Base-by-base conservation (phyloP, 2,888 invertebrate species). In the Dione vanillae region DNA sequence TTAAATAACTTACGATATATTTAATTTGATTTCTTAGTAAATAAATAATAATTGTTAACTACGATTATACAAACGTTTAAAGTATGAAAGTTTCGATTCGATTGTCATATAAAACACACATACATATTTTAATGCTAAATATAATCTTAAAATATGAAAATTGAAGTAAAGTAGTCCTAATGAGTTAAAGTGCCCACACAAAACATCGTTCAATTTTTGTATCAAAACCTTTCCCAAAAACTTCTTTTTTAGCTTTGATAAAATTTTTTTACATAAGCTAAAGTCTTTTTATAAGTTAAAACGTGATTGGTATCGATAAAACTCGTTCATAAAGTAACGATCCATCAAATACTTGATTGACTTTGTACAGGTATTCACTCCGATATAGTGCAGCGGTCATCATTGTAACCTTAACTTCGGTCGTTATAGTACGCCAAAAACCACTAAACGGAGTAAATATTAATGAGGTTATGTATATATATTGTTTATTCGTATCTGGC, bases 151-250 rank as follows among this genome's bases (percentile, higher is more conserved):
- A 16, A 47, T 9, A 47, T 47, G 7, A 16, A 16, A 47, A 47
- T 47, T 9, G 8, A 47, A 16, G 47, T 47, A 47, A 47, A 47
- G 16, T 47, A 16, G 16, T 54, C 16, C 11, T n/a, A 10, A 37
- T 54, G 54, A 35, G 35, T 54, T n/a, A 37, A 35, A 54, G 35
- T 37, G 54, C 35, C 10, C 11, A 35, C 54, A 54, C 35, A 54
- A 54, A 54, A 54, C 37, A 37, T 37, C 54, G 35, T 54, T 54
- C 35, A 54, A n/a, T 54, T 37, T 54, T 16, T 54, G 37, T 54
- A 16, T 54, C 37, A 16, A 54, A 54, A 54, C 37, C 54, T 54
- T 54, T 54, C 1, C 54, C 35, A 54, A 37, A 54, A 54, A 37
- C 54, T 54, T 54, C 10, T 54, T 5, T 54, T n/a, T n/a, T n/a